Base-by-base conservation (phyloP, 2,113 vertebrate genomes). In the Prochilodus magdalenae region DNA sequence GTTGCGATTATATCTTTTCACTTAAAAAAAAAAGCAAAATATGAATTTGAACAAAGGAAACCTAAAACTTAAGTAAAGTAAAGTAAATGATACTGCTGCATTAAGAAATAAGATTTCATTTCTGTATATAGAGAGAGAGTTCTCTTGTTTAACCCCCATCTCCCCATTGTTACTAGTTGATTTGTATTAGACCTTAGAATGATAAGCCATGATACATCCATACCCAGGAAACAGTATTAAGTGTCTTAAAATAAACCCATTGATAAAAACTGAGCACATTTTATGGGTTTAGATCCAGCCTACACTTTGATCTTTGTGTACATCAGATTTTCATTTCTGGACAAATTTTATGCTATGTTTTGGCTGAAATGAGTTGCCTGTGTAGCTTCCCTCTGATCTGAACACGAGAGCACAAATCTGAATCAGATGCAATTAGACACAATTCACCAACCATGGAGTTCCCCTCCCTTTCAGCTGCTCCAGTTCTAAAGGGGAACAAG, bases 371-470 rank as follows among this genome's bases (percentile, higher is more conserved):
- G 33, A 44, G 33, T 44, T 24, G 66, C 33, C 18, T 33, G 30
- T 40, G 30, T 40, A 69, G 30, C 65, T 36, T n/a, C 57, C 12
- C 26, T 5, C 55, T 57, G 55, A n/a, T 69, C 20, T 69, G 65
- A 69, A 20, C 30, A 40, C 63, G n/a, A 33, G 18, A n/a, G 33
- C 65, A 69, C 65, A 69, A 40, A 36, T 33, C 29, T 33, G 63
- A 16, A 30, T 33, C 80, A 60, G 53, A 83, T 30, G 33, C 44
- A 77, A 67, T 67, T 62, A 69, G 69, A 79, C 29, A 83, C 67
- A 73, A 63, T 66, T 69, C 77, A 77, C 75, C 40, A 73, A 49
- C 70, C 70, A 24, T 26, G 15, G 7, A 33, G 10, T 15, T 18
- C 40, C 13, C 16, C 47, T 53, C 44, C 71, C 47, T 51, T 73